Evolutionary conservation across 92 coral and sea anemone genomes (phyloP).

Genomic region (Actinernus sp.): DNA sequence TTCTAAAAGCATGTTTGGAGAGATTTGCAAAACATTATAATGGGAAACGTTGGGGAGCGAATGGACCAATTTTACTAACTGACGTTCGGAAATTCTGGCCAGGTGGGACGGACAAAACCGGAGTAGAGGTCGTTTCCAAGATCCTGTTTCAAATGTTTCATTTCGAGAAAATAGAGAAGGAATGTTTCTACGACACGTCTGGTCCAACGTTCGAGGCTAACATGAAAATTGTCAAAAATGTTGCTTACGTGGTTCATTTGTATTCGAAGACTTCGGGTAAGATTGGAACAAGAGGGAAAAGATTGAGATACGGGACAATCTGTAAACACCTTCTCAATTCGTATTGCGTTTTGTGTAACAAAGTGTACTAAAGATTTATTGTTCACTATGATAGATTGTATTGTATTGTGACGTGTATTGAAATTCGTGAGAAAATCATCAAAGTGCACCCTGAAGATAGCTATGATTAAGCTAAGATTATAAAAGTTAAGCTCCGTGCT

Average conservation of each 20-base stretch:
- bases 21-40: constrained; percentile 23
- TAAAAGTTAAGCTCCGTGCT: no score
- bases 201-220: not conserved
- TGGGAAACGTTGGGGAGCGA: constrained; percentile 9
- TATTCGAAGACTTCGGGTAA: constrained; percentile 23
- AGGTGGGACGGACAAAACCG: not conserved
- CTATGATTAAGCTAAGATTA: no score
- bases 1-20: no score
- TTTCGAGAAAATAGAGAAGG: not conserved
- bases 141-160: constrained; percentile 34
- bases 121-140: constrained; percentile 4
- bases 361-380: constrained; percentile 21
- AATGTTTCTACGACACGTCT: constrained; percentile 38
- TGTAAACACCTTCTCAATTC: constrained; percentile 41
- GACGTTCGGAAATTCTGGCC: constrained; percentile 6
- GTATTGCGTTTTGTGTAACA: constrained; percentile 45
- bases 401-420: no score
- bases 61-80: constrained; percentile 43
- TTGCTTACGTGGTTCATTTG: constrained; percentile 35
- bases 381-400: no score
- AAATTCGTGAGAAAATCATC: no score
- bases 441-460: no score
- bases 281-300: constrained; percentile 8
- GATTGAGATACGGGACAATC: constrained; percentile 35
- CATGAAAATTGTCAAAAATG: constrained; percentile 2